Evolutionary conservation across 2,797 vertebrate genomes (phyloP).

Genomic region (Lerista edwardsae): DNA sequence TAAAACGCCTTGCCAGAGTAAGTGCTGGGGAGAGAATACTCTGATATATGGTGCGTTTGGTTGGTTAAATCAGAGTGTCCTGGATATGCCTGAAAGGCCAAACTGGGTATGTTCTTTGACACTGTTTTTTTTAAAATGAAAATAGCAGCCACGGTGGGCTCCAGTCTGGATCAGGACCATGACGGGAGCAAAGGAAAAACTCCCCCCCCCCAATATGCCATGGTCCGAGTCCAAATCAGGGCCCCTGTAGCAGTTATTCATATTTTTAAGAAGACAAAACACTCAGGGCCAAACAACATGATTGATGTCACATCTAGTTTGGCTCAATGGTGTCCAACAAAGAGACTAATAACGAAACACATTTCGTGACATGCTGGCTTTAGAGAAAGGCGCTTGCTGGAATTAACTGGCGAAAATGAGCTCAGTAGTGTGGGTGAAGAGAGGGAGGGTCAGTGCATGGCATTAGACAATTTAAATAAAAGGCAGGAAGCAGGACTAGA

Average conservation of each 20-base stretch:
- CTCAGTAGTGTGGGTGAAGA: background rate
- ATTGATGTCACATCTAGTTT: too few relatives aligned
- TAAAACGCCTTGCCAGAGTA: background rate
- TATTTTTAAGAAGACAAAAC: too few relatives aligned
- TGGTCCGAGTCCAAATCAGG: too few relatives aligned
- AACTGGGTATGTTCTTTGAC: too few relatives aligned
- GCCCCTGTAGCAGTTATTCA: too few relatives aligned
- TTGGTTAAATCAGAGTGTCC: background rate
- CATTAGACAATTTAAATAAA: conserved; percentile 21
- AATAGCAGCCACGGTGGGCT: too few relatives aligned
- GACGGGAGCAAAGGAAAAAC: too few relatives aligned
- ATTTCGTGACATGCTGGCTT: conserved; percentile 4
- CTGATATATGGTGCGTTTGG: background rate
- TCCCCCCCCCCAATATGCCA: too few relatives aligned
- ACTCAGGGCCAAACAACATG: too few relatives aligned
- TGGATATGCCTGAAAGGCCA: background rate
- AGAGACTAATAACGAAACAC: conserved; percentile 12
- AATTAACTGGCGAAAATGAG: background rate
- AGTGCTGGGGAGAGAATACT: background rate
- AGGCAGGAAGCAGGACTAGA: background rate
- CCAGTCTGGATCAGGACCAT: too few relatives aligned
- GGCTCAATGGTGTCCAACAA: background rate
- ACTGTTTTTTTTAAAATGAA: too few relatives aligned
- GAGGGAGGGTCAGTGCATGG: background rate
- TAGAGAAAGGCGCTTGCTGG: conserved; percentile 1